Base-by-base conservation (phyloP, 2,797 vertebrate genomes). In the Gouania willdenowi region DNA sequence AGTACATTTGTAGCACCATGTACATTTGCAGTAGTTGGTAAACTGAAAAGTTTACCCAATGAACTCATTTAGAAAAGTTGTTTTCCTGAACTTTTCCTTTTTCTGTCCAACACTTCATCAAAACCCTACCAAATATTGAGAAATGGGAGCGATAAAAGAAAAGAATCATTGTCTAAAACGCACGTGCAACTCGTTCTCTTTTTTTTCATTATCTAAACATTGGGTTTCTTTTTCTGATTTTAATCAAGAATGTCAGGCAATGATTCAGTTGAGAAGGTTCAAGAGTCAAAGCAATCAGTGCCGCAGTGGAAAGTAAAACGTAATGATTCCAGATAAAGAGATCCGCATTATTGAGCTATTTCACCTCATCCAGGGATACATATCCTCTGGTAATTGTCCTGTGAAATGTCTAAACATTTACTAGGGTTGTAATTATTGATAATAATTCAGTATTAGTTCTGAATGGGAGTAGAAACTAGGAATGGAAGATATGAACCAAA, bases 371-470 rank as follows among this genome's bases (percentile, higher is more conserved):
- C 3, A 1, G 29, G 37, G 18, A n/a, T 6, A 26, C 12, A n/a
- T 4, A 31, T 9, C 47, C 43, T 50, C 21, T 23, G 27, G 23
- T 54, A 27, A 67, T 48, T 47, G 33, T 31, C 34, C 2, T 0
- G 13, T 32, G n/a, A 43, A 15, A 46, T 31, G 26, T 49, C 9
- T 41, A 8, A 37, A 45, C 26, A 46, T 41, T 53, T 57, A 22
- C 8, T 26, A 34, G 16, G 36, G 23, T 20, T 58, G 18, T 26
- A 53, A 53, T 36, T 50, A 59, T 60, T 58, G 44, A 61, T 36
- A 47, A 47, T 26, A 53, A 15, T 44, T 44, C 8, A 23, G 51
- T 27, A 55, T 53, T 51, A 52, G 59, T 17, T n/a, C n/a, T n/a
- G n/a, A n/a, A n/a, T n/a, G n/a, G n/a, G n/a, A n/a, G n/a, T n/a